Base-by-base conservation (phyloP, 2,113 vertebrate species). In the Copsychus sechellarum region DNA sequence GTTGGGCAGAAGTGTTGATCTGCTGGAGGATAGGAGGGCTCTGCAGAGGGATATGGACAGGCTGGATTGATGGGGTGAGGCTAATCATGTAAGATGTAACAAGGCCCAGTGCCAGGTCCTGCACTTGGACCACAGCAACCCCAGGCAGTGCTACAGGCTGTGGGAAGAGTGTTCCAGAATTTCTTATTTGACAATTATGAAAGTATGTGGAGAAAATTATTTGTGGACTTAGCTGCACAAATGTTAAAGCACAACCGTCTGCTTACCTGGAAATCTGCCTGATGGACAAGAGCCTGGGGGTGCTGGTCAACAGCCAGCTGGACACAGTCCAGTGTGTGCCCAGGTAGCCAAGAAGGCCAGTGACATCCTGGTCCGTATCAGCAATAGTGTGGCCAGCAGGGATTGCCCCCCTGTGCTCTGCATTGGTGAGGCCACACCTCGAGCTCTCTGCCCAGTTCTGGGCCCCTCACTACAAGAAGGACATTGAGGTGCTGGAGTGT, bases 71-170 rank as follows among this genome's bases (percentile, higher is more conserved):
- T 69, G 25, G 40, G 5, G 23, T 2, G 2, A 64, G 43, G 13
- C 34, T 22, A 70, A 0, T 1, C 0, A 0, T 45, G 17, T 45
- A 53, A 77, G 14, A 3, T 58, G 31, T 14, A 31, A 50, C 10
- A 33, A 67, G 25, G 43, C 31, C 3, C 4, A 38, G 7, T 78
- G 50, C 14, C 0, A 0, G 10, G 19, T 80, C n/a, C 20, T 83
- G 38, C 53, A 11, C 12, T 25, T 53, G 4, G 3, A 23, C 16
- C 43, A 53, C 54, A 84, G 34, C 20, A 69, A 31, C 18, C 21
- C 12, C 8, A 21, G 11, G 33, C 29, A 38, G 12, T 0, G 0
- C 8, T 54, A 50, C 22, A 60, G 64, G 31, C n/a, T 38, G 21
- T 21, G 21, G 23, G 20, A 12, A 12, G 69, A 51, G 18, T 38